Evolutionary conservation across 2,797 vertebrate genomes (phyloP).

Genomic region (Anas acuta): DNA sequence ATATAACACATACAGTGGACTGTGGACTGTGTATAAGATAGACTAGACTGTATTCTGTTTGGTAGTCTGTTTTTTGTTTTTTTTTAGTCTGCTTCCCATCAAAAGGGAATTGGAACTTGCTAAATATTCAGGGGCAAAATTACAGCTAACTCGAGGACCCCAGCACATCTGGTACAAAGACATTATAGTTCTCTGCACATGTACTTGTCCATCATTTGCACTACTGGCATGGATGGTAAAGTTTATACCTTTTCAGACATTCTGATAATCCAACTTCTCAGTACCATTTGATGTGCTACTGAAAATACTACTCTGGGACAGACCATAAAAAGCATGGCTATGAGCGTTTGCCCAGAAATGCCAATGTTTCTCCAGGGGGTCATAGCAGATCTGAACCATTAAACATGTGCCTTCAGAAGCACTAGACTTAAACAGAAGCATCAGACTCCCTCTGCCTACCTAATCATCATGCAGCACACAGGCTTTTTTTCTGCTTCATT

Average conservation of each 20-base stretch:
- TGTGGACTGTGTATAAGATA: background rate
- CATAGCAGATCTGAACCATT: background rate
- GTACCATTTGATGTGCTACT: background rate
- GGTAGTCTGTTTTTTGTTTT: background rate
- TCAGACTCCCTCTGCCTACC: background rate
- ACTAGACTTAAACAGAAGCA: background rate
- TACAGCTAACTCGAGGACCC: background rate
- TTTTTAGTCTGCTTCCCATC: background rate
- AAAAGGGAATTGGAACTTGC: background rate
- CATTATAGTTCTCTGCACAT: background rate
- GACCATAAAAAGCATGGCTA: background rate
- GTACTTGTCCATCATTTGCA: background rate
- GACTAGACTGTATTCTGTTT: background rate
- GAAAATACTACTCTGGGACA: background rate
- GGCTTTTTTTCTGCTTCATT: background rate
- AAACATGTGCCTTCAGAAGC: conserved; percentile 1
- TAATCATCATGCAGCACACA: background rate
- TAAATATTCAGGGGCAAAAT: background rate
- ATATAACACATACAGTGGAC: background rate
- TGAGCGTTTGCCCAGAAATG: background rate
- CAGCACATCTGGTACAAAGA: background rate
- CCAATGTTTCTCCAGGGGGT: background rate
- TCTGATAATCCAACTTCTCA: background rate
- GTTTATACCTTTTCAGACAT: background rate
- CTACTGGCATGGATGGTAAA: background rate